These are phyloP conservation scores for Paramisgurnus dabryanus DNA, from an alignment of 2,113 vertebrate species.

Conservation along the genomic window DNA sequence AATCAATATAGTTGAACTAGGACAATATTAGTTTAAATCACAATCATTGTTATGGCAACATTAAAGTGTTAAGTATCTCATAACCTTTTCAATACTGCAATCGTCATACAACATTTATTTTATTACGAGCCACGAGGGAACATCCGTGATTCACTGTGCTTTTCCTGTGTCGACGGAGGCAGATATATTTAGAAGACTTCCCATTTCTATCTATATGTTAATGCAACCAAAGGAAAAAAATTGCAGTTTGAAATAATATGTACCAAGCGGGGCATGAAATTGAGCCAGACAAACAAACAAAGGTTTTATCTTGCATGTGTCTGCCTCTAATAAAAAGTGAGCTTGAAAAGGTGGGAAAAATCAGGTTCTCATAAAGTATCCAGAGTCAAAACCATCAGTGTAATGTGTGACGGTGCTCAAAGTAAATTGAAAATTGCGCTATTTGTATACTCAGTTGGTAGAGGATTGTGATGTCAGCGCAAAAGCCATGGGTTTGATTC, in stretches of 20 bases:
- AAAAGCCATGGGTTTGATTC: too few relatives aligned
- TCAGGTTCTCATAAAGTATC: constrained; percentile 6
- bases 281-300: constrained; percentile 67
- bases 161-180: constrained; percentile 7
- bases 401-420: background rate
- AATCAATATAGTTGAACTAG: constrained; percentile 3
- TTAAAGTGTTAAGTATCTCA: background rate
- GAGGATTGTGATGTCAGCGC: too few relatives aligned
- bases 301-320: constrained; percentile 15
- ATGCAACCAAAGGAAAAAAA: constrained; percentile 67
- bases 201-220: constrained; percentile 75
- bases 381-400: background rate
- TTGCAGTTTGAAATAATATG: constrained; percentile 61
- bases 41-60: background rate
- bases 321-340: constrained; percentile 19
- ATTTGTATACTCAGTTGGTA: too few relatives aligned
- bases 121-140: constrained; percentile 19
- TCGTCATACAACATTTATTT: constrained; percentile 22
- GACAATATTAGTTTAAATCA: background rate
- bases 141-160: constrained; percentile 6
- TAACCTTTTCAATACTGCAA: constrained; percentile 4
- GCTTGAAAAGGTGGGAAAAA: constrained; percentile 31
- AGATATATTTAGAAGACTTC: constrained; percentile 40
- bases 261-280: constrained; percentile 67
- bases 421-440: background rate